Evolutionary conservation across 1,140 invertebrate genomes (phyloP).

Genomic region (Teleopsis dalmanni): DNA sequence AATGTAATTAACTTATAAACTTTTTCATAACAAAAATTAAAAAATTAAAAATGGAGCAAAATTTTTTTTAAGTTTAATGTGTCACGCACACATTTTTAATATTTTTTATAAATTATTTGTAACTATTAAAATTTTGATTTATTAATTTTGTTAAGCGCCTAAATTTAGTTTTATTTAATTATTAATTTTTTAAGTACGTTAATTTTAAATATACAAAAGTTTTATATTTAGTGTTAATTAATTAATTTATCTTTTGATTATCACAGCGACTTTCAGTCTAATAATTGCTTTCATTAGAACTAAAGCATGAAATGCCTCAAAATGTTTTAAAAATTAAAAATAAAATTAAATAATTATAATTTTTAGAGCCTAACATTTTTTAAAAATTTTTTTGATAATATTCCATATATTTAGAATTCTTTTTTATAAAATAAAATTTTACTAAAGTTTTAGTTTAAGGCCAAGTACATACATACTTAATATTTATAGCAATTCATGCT

Average conservation of each 20-base stretch:
- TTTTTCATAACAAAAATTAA: no score
- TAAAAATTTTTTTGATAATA: slow-evolving; percentile 13
- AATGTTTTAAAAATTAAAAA: slow-evolving; percentile 26
- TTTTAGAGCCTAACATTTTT: slow-evolving; percentile 41
- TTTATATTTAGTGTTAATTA: slow-evolving; percentile 22
- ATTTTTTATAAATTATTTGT: not conserved
- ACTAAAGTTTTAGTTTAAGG: slow-evolving; percentile 9
- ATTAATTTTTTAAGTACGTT: slow-evolving; percentile 17
- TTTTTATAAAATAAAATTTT: slow-evolving; percentile 9
- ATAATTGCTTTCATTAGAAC: slow-evolving; percentile 45
- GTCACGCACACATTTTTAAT: not conserved
- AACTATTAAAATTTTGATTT: slow-evolving; percentile 21
- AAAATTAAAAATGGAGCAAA: no score
- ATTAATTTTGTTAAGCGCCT: slow-evolving; percentile 31
- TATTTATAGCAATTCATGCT: slow-evolving; percentile 40
- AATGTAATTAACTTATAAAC: no score
- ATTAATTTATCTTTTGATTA: slow-evolving; percentile 29
- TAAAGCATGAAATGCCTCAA: slow-evolving; percentile 39
- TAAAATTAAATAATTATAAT: slow-evolving; percentile 38
- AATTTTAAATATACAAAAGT: slow-evolving; percentile 38
- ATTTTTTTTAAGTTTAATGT: slow-evolving; percentile 8
- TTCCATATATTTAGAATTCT: not conserved
- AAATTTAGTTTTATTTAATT: slow-evolving; percentile 37
- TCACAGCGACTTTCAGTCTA: slow-evolving; percentile 45
- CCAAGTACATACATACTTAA: slow-evolving; percentile 7